phyloP scores from a whole-genome alignment of 37 sponge, comb jelly and placozoan genomes.

The Aplysina aerophoba region DNA sequence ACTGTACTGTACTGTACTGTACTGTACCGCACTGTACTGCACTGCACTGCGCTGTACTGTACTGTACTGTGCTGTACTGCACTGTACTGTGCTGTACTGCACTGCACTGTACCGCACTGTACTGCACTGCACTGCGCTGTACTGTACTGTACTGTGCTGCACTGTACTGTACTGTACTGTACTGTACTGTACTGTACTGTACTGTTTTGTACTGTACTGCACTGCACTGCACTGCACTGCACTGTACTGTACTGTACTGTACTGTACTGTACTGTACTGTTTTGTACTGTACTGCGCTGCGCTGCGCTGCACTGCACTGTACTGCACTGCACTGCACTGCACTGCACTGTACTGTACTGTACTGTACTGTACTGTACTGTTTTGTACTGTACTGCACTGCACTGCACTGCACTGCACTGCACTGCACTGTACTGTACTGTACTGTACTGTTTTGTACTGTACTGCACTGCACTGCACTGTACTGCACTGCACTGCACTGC shows the following conservation, averaged over 20 bases:
- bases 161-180: conserved; percentile 12
- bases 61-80: no score
- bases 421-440: conserved; percentile 19
- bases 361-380: conserved; percentile 13
- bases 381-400: conserved; percentile 10
- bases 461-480: conserved; percentile 19
- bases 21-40: no score
- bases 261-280: conserved; percentile 16
- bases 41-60: no score
- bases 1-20: no score
- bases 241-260: conserved; percentile 10
- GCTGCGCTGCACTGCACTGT: conserved; percentile 17
- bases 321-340: conserved; percentile 29
- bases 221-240: conserved; percentile 26
- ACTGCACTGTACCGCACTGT: no score
- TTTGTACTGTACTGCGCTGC: conserved; percentile 11
- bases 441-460: conserved; percentile 5
- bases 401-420: conserved; percentile 28
- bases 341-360: conserved; percentile 14
- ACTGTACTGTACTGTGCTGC: conserved; percentile 10
- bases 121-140: conserved; percentile 8
- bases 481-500: conserved; percentile 32
- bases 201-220: not conserved
- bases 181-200: conserved; percentile 4
- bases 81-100: no score